Base-by-base conservation (phyloP, 1,140 invertebrate species). In the Sycobia sp. region DNA sequence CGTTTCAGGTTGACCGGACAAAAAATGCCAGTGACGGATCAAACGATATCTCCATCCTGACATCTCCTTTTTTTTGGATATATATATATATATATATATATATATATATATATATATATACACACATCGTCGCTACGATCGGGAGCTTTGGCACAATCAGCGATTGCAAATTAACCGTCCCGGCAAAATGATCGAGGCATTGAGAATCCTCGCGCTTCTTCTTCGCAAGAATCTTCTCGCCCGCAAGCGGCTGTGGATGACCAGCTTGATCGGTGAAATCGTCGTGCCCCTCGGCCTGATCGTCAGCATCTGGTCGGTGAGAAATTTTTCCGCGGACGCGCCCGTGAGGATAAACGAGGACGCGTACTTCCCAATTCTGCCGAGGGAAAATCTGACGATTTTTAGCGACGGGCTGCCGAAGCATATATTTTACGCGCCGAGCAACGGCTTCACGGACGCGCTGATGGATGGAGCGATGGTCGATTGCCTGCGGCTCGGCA, bases 181-280 rank as follows among this genome's bases (percentile, higher is more conserved):
- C n/a, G 29, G 4, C 7, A 58, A 49, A 13, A 58, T 49, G 56
- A 2, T 14, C 14, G 60, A 49, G 22, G 47, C 43, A 1, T 18
- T 62, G 38, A 71, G 67, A 56, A 32, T 11, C 29, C 29, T 32
- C 5, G 29, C 29, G 5, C 29, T 32, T 11, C 29, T 32, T 11
- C 29, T 32, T 11, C 29, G 29, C 29, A 82, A 81, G 65, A 75
- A 77, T 65, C 66, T 68, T 3, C 36, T 78, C 16, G 70, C 80
- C 9, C 71, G 79, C 13, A 74, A 68, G 23, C 75, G 74, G 22
- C 73, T 80, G 46, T 81, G 77, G 77, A 71, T 69, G 38, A 47
- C 59, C 3, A 72, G 66, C 14, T 10, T 80, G 29, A 68, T 82
- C 13, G 50, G 74, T 11, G 73, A 82, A 65, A 68, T 77, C 53